Evolutionary conservation across 2,113 vertebrate species (phyloP).

Genomic region (Cynoglossus semilaevis): DNA sequence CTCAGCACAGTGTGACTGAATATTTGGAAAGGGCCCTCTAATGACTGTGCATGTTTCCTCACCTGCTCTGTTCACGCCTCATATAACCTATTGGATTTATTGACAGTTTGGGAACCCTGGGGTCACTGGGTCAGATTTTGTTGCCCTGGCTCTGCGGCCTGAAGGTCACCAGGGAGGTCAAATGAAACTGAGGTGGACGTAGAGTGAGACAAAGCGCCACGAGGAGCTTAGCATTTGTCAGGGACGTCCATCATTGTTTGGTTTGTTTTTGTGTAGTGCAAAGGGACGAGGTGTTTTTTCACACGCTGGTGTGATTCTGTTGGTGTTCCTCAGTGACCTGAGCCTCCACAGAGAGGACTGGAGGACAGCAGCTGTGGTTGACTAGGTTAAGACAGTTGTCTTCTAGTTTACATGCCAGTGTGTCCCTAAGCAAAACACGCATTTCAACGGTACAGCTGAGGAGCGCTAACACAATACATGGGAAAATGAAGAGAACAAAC

Average conservation of each 20-base stretch:
- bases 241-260: slow-evolving; percentile 1
- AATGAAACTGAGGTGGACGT: background rate
- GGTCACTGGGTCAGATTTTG: slow-evolving; percentile 40
- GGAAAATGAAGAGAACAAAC: too few relatives aligned
- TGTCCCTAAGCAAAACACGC: too few relatives aligned
- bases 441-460: too few relatives aligned
- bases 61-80: slow-evolving; percentile 51
- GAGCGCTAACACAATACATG: too few relatives aligned
- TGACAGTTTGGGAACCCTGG: slow-evolving; percentile 25
- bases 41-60: slow-evolving; percentile 46
- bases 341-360: too few relatives aligned
- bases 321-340: background rate
- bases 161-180: slow-evolving; percentile 35
- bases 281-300: background rate
- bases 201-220: background rate
- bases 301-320: background rate
- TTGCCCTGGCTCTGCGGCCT: slow-evolving; percentile 13
- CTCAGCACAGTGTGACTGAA: slow-evolving; percentile 54
- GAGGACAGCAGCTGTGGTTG: too few relatives aligned
- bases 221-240: background rate
- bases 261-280: slow-evolving; percentile 12
- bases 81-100: slow-evolving; percentile 40
- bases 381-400: too few relatives aligned
- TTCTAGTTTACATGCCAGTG: too few relatives aligned
- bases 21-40: slow-evolving; percentile 51